phyloP scores from a whole-genome alignment of 2,113 vertebrate genomes.

The Scalopus aquaticus region DNA sequence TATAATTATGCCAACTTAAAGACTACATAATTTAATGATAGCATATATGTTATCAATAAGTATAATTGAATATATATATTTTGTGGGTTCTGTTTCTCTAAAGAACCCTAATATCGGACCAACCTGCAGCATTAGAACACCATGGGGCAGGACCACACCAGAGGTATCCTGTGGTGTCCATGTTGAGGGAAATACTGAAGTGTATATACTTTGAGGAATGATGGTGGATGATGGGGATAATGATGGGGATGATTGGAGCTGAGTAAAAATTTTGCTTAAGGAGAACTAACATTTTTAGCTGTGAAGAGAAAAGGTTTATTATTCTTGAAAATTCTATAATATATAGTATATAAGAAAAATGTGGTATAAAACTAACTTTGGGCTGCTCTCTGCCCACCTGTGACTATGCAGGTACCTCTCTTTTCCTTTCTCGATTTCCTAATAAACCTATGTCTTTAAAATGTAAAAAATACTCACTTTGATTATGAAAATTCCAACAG shows the following conservation, averaged over 20 bases:
- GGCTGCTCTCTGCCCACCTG: too few relatives aligned
- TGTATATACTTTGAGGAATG: neutral
- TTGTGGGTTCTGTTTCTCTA: neutral
- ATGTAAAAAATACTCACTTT: neutral
- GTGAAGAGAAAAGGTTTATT: neutral
- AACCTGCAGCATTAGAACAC: neutral
- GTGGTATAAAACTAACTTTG: neutral
- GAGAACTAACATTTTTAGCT: constrained; percentile 1
- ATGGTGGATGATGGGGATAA: too few relatives aligned
- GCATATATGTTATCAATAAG: too few relatives aligned
- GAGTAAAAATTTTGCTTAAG: neutral
- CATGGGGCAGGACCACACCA: neutral
- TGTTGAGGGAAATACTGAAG: neutral
- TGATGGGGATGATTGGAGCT: neutral
- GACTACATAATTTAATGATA: too few relatives aligned
- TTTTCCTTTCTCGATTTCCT: too few relatives aligned
- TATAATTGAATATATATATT: neutral
- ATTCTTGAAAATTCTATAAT: neutral
- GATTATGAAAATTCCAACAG: constrained; percentile 24
- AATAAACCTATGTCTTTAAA: too few relatives aligned
- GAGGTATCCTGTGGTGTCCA: neutral
- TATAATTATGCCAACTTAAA: neutral
- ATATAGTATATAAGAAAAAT: constrained; percentile 2
- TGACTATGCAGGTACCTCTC: too few relatives aligned
- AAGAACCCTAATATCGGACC: neutral